Evolutionary conservation across 2,797 vertebrate species (phyloP), one percentile per base, ranked within the genome.

Genomic region (Cottoperca gobio): DNA sequence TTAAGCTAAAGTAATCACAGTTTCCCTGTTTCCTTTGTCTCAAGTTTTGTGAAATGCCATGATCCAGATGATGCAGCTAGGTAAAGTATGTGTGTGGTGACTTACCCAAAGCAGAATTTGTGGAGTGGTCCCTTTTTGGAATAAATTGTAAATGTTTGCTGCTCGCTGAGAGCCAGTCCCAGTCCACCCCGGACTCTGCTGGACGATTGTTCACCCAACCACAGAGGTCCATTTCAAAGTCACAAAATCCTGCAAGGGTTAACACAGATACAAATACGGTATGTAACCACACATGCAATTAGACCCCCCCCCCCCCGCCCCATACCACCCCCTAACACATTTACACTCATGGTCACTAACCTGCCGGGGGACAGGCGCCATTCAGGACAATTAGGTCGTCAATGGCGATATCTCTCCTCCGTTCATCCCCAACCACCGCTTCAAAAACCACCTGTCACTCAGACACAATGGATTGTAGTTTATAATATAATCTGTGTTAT

Each of bases 161-260:
- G 1, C 23, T 33, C 9, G 71, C 91, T 8, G 94, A 93, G 4
- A 89, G 86, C 95, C 95, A 96, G 55, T 92, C 94, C 94, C 94
- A 95, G 40, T 91, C 86, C 21, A 90, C 55, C 33, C 85, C 87
- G 0, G 48, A 73, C 74, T 42, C 57, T 23, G 70, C 16, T 2
- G 89, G 82, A 58, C 73, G 85, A 75, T 19, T 92, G 83, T 89
- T 94, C 17, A 92, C 86, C 95, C 95, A 95, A 21, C 92, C 90
- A 71, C 94, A 95, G 57, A 90, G 55, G 76, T 95, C 94, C 85
- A 92, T 90, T 84, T 96, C 95, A 93, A 96, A 96, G 87, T 96
- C 95, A 92, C 95, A 96, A 82, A 94, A 93, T 62, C 94, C 95
- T 96, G 76, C 11, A 50, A 55, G 11, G 16, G 65, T 63, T 21